Percentiles rank a stretch among this genome's conserved stretches.
Conservation (phyloP, 2,113 vertebrate genomes). For the Sorex fumeus region DNA sequence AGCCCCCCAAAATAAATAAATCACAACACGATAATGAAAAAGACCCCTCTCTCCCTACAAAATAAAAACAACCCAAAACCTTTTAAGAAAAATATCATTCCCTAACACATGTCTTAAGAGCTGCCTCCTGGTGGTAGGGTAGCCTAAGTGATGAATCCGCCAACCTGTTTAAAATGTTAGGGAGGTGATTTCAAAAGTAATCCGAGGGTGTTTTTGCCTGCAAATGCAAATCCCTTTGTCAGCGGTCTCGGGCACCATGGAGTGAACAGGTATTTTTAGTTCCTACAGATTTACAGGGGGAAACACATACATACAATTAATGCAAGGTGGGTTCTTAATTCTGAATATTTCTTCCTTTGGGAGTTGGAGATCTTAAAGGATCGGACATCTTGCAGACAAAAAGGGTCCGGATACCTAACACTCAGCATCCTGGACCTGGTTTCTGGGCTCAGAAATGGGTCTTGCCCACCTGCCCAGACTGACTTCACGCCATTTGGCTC, state of each 20-base stretch:
- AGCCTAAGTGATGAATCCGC: constrained; percentile 68
- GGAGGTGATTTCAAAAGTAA: constrained; percentile 74
- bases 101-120: constrained; percentile 74
- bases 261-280: constrained; percentile 74
- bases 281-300: background rate
- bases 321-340: background rate
- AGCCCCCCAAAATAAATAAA: no score
- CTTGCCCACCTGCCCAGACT: background rate
- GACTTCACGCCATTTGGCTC: background rate
- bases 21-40: no score
- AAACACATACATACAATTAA: background rate
- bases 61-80: constrained; percentile 55
- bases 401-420: background rate
- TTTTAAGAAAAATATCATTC: constrained; percentile 79
- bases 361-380: background rate
- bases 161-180: constrained; percentile 74
- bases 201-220: constrained; percentile 71
- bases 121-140: constrained; percentile 79
- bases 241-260: constrained; percentile 55
- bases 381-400: background rate
- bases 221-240: constrained; percentile 79
- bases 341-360: background rate
- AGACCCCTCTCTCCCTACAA: no score
- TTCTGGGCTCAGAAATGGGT: background rate
- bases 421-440: no score